Conservation (phyloP, 2,797 vertebrate genomes). For the Hybognathus amarus region DNA sequence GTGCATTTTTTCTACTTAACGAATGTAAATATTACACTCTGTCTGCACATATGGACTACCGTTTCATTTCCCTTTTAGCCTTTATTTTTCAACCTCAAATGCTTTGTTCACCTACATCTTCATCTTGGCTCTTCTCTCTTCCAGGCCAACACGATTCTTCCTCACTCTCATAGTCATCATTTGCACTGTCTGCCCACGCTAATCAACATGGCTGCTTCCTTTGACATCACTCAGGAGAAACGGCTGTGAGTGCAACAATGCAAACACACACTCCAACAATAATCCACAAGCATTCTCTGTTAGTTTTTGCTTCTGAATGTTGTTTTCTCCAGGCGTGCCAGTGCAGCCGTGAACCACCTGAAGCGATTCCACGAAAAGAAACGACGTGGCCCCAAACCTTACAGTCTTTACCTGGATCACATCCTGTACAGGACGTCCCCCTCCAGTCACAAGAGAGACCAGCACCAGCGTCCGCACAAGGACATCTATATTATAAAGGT, state of each 20-base stretch:
- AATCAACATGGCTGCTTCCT: slow-evolving; percentile 89
- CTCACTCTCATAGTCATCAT: slow-evolving; percentile 88
- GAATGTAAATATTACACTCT: background rate
- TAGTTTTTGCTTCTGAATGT: background rate
- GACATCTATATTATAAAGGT: slow-evolving; percentile 88
- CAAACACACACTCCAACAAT: background rate
- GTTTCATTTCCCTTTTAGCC: background rate
- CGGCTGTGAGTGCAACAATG: slow-evolving; percentile 77
- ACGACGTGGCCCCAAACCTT: slow-evolving; percentile 83
- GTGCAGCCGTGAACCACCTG: slow-evolving; percentile 85
- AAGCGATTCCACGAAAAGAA: slow-evolving; percentile 91
- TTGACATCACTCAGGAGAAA: slow-evolving; percentile 85
- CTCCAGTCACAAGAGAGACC: slow-evolving; percentile 80
- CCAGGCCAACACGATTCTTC: slow-evolving; percentile 88
- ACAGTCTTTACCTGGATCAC: slow-evolving; percentile 87
- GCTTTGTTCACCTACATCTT: background rate
- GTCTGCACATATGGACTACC: no score
- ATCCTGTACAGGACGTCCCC: slow-evolving; percentile 83
- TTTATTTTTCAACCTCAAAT: background rate
- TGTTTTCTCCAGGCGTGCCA: slow-evolving; percentile 78
- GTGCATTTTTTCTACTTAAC: background rate
- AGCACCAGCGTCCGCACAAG: slow-evolving; percentile 81
- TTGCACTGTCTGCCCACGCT: slow-evolving; percentile 88
- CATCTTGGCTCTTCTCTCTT: slow-evolving; percentile 38
- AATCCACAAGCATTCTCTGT: background rate